A percentile compares a stretch with the other conserved stretches of the same genome.
Conservation (phyloP, 2,113 vertebrate species). For the Pluvialis apricaria region DNA sequence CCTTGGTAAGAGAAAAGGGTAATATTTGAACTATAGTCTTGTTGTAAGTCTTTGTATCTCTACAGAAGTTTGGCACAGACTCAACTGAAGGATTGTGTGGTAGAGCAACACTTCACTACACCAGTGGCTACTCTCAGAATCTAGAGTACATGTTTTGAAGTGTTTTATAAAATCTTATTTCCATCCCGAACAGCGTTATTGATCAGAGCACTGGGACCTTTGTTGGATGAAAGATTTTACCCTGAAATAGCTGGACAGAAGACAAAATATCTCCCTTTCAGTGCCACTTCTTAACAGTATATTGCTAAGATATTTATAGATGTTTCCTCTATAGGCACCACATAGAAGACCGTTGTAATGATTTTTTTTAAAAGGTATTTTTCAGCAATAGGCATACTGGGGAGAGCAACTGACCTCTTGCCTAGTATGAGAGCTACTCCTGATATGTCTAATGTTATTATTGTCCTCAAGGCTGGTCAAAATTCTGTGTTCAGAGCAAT, state of each 20-base stretch:
- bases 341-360: not conserved
- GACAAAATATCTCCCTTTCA: not conserved
- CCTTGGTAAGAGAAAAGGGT: not conserved
- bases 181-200: not conserved
- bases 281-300: not conserved
- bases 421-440: not conserved
- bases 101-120: not conserved
- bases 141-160: not conserved
- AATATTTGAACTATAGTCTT: not conserved
- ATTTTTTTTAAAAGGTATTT: not conserved
- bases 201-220: not conserved
- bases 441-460: not conserved
- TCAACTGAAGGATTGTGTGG: not conserved
- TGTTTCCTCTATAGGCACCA: not conserved
- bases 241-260: not conserved
- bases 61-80: not conserved
- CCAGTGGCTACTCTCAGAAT: not conserved
- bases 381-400: not conserved
- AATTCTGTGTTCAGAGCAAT: not conserved
- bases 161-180: not conserved
- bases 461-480: not conserved
- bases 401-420: not conserved
- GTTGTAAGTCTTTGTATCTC: not conserved
- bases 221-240: not conserved
- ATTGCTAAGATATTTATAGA: slow-evolving; percentile 4